phyloP scores from a whole-genome alignment of 2,797 vertebrate genomes.

The Rhinatrema bivittatum region DNA sequence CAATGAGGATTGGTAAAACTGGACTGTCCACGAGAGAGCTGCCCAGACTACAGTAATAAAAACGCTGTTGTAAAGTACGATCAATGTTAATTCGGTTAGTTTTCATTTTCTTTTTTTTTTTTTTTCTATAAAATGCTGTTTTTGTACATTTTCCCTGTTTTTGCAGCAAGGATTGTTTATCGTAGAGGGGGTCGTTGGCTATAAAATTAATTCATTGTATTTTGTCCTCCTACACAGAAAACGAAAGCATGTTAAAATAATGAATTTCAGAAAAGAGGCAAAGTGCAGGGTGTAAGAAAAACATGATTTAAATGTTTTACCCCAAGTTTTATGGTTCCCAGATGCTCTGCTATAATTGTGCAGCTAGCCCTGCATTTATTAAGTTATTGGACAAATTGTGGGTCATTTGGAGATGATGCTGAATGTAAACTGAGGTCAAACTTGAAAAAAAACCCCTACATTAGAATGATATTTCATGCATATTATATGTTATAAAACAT shows the following conservation, averaged over 20 bases:
- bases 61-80: constrained; percentile 41
- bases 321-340: constrained; percentile 50
- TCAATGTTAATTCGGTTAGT: constrained; percentile 50
- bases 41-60: constrained; percentile 30
- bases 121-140: constrained; percentile 39
- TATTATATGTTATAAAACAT: no score
- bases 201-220: constrained; percentile 36
- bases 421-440: constrained; percentile 55
- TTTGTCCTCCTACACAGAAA: constrained; percentile 27
- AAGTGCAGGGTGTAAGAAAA: constrained; percentile 33
- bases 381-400: constrained; percentile 64
- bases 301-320: constrained; percentile 55
- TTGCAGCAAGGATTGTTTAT: constrained; percentile 25
- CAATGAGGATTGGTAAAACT: constrained; percentile 38
- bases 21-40: constrained; percentile 35
- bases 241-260: constrained; percentile 36
- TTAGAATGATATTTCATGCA: no score
- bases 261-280: constrained; percentile 12
- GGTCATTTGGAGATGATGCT: constrained; percentile 65
- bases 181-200: constrained; percentile 34
- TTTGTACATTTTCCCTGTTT: constrained; percentile 39
- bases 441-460: no score
- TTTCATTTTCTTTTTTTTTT: constrained; percentile 46
- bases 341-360: constrained; percentile 57
- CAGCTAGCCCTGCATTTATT: constrained; percentile 59